Base-by-base conservation (phyloP, 1,140 invertebrate genomes). In the Tetraneura akinire region DNA sequence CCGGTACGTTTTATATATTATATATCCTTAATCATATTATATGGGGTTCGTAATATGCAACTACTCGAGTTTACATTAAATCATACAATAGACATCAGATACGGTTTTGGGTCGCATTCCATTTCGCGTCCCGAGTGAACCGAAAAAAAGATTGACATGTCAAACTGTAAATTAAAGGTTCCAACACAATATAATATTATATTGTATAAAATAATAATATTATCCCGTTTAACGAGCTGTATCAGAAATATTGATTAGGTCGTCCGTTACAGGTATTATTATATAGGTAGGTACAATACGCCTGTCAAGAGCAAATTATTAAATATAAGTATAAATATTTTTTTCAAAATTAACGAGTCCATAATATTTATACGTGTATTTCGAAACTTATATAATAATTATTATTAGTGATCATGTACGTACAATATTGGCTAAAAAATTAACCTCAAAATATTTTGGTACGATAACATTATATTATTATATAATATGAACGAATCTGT, bases 41-140 rank as follows among this genome's bases (percentile, higher is more conserved):
- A 32, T 0, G 51, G 29, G 71, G 8, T 37, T 4, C 29, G 51
- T 45, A 5, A 23, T 9, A 5, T 13, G 18, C 51, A n/a, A 21
- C 32, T n/a, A n/a, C n/a, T n/a, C n/a, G n/a, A n/a, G n/a, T n/a
- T n/a, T n/a, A n/a, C n/a, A n/a, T n/a, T n/a, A n/a, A n/a, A n/a
- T n/a, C n/a, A 37, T n/a, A 26, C 42, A 26, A 62, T 49, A 45
- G 53, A 9, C 21, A n/a, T n/a, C n/a, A 8, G 32, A 8, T 37
- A 4, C 3, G 74, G 74, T 78, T 60, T 78, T 16, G 32, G 32
- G 55, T 78, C 29, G 74, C 74, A 78, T 78, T 78, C 74, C 74
- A n/a, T 18, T 23, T 47, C 53, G 26, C 37, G 55, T 78, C 2
- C 37, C 16, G 16, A 32, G 16, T 0, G 23, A 26, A 53, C 1